Conservation (phyloP, 30 jellyfish, hydroid and myxozoan genomes). For the Haliclystus octoradiatus region DNA sequence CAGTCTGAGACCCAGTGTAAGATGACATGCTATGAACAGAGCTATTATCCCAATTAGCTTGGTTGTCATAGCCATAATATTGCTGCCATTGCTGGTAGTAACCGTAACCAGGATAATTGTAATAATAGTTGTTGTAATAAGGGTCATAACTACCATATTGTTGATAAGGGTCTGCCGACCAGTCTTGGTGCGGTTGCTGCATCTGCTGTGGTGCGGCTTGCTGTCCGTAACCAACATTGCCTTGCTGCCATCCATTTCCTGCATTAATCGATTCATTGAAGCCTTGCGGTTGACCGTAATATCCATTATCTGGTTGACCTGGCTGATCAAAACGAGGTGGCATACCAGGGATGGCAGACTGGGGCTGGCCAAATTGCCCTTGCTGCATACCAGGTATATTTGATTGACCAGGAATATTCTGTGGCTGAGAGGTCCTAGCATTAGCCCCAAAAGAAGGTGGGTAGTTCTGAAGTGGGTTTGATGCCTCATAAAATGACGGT, state of each 20-base stretch:
- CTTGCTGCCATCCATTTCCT: too few relatives aligned
- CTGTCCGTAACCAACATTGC: constrained; percentile 3
- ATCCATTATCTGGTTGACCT: constrained; percentile 9
- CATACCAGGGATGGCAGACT: constrained; percentile 14
- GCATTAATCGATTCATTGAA: too few relatives aligned
- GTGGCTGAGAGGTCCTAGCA: too few relatives aligned
- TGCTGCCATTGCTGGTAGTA: constrained; percentile 9
- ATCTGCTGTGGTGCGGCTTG: constrained; percentile 19
- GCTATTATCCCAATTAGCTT: constrained; percentile 45
- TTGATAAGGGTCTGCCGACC: constrained; percentile 9
- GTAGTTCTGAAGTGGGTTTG: too few relatives aligned
- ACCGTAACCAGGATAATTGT: constrained; percentile 30
- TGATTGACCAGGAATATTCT: too few relatives aligned
- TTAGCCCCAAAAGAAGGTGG: too few relatives aligned
- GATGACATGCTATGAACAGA: constrained; percentile 50
- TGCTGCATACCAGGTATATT: too few relatives aligned
- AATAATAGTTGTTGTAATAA: constrained; percentile 34
- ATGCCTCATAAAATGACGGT: too few relatives aligned
- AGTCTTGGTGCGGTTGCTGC: constrained; percentile 19
- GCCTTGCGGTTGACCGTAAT: too few relatives aligned
- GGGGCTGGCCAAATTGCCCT: constrained; percentile 18
- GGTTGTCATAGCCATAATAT: constrained; percentile 4
- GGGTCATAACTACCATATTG: constrained; percentile 27
- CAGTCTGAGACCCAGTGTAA: constrained; percentile 30
- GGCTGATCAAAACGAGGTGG: constrained; percentile 1